Evolutionary conservation across 2,797 vertebrate species (phyloP).

Genomic region (Pangasius macronema): DNA sequence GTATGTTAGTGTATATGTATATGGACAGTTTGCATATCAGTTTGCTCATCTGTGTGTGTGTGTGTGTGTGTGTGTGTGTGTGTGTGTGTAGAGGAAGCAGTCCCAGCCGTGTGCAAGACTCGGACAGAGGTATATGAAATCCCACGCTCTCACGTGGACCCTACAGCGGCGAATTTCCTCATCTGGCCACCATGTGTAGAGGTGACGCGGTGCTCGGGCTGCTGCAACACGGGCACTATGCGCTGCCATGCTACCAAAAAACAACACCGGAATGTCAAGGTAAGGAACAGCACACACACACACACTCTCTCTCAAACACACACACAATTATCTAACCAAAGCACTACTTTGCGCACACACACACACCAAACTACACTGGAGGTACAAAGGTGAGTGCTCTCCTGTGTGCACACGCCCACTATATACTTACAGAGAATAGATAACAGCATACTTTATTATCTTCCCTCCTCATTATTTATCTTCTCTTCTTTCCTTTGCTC

Average conservation of each 20-base stretch:
- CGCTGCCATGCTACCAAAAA: constrained; percentile 85
- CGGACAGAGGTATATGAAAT: constrained; percentile 93
- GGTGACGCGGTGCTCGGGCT: constrained; percentile 92
- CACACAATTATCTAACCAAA: not conserved
- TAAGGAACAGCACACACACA: constrained; percentile 62
- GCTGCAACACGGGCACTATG: constrained; percentile 93
- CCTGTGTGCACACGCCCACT: constrained; percentile 17
- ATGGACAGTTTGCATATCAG: too few species aligned
- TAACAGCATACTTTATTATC: not conserved
- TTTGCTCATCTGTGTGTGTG: too few species aligned
- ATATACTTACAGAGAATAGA: constrained; percentile 10
- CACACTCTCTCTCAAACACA: constrained; percentile 14
- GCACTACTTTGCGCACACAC: not conserved
- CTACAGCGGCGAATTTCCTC: constrained; percentile 94
- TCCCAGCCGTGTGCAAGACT: constrained; percentile 88
- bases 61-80: constrained; percentile 22
- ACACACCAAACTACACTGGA: not conserved
- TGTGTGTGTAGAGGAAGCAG: constrained; percentile 81
- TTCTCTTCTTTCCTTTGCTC: constrained; percentile 6
- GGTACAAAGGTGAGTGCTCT: constrained; percentile 22
- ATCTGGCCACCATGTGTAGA: constrained; percentile 97
- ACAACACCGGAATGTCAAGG: constrained; percentile 91
- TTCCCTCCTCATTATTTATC: not conserved
- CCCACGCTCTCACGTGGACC: constrained; percentile 92
- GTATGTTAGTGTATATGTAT: not conserved